Evolutionary conservation across 1,140 invertebrate species (phyloP).

Genomic region (Ceratitis capitata): DNA sequence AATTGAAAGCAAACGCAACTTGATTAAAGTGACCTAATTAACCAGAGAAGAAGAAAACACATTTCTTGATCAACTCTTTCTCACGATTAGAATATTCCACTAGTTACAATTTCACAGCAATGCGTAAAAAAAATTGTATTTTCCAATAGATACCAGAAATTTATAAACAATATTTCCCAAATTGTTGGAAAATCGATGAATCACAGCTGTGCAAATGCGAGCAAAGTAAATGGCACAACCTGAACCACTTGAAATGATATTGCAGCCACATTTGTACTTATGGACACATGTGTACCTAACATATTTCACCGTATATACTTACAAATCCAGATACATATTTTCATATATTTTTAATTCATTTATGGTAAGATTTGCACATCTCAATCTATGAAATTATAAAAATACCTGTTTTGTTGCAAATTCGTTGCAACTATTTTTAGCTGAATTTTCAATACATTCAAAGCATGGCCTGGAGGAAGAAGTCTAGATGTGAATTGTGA

Average conservation of each 20-base stretch:
- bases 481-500: too few relatives aligned
- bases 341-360: not conserved
- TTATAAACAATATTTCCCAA: not conserved
- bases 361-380: not conserved
- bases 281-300: not conserved
- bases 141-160: not conserved
- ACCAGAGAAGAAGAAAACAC: not conserved
- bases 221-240: not conserved
- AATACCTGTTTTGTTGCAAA: not conserved
- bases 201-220: not conserved
- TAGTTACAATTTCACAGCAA: not conserved
- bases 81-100: not conserved
- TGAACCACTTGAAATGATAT: not conserved
- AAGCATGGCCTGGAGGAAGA: not conserved
- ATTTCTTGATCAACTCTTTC: not conserved
- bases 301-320: not conserved
- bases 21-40: not conserved
- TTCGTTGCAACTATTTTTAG: not conserved
- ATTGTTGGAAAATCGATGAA: not conserved
- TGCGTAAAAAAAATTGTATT: not conserved
- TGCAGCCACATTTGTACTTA: not conserved
- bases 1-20: not conserved
- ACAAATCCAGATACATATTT: not conserved
- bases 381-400: not conserved
- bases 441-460: not conserved